These are phyloP conservation scores for Lamellibrachia columna DNA, from an alignment of 2,888 invertebrate species.

Conservation along the genomic window DNA sequence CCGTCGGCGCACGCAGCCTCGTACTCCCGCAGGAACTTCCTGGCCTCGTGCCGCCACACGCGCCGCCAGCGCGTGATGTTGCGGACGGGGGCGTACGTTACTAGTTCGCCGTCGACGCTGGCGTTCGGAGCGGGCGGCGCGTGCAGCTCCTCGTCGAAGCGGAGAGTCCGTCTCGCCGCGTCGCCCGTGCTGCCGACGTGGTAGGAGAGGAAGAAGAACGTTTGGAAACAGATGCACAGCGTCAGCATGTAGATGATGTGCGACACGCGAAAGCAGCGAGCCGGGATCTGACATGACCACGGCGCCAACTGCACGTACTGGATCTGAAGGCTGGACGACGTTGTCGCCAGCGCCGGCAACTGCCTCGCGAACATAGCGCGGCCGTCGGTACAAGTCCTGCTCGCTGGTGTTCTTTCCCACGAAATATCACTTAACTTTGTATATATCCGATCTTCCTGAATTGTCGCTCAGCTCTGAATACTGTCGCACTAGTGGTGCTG, in stretches of 20 bases:
- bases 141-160: slow-evolving; percentile 12
- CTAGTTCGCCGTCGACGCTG: not conserved
- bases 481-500: not conserved
- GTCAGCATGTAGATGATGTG: slow-evolving; percentile 26
- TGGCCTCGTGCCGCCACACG: not conserved
- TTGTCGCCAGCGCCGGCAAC: not conserved
- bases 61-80: slow-evolving; percentile 9
- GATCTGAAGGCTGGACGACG: not conserved
- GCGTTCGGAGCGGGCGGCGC: not conserved
- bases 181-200: slow-evolving; percentile 2
- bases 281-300: not conserved
- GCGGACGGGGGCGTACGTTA: not conserved
- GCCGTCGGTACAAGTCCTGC: not conserved
- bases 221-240: slow-evolving; percentile 19
- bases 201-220: slow-evolving; percentile 26
- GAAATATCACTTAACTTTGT: not conserved
- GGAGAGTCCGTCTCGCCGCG: not conserved
- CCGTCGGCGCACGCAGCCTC: slow-evolving; percentile 9
- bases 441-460: not conserved
- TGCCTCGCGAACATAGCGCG: not conserved
- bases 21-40: not conserved
- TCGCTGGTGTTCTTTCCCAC: not conserved
- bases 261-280: slow-evolving; percentile 18
- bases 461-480: not conserved
- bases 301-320: not conserved